phyloP scores from a whole-genome alignment of 1,140 invertebrate genomes.

The Lasaia peninsularis region DNA sequence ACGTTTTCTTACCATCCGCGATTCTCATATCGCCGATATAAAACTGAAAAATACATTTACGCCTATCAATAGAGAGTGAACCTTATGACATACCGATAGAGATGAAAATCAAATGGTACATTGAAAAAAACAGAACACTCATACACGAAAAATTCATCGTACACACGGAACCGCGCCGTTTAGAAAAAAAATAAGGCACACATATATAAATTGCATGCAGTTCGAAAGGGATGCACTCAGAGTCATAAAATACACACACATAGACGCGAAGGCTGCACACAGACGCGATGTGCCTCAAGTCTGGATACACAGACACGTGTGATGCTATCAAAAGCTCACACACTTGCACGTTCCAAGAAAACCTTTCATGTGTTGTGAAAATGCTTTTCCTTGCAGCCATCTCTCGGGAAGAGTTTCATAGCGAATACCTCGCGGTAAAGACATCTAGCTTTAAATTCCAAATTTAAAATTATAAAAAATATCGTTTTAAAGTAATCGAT shows the following conservation, averaged over 20 bases:
- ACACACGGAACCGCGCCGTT: constrained; percentile 57
- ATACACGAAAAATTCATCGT: constrained; percentile 50
- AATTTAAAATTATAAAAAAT: constrained; percentile 39
- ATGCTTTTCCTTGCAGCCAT: constrained; percentile 77
- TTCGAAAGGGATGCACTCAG: constrained; percentile 76
- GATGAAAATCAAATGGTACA: constrained; percentile 27
- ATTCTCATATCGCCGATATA: constrained; percentile 77
- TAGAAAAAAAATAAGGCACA: constrained; percentile 74
- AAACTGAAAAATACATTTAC: constrained; percentile 76
- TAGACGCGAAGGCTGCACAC: constrained; percentile 37
- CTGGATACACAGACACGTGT: constrained; percentile 47
- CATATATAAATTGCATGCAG: constrained; percentile 75
- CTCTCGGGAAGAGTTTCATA: constrained; percentile 76
- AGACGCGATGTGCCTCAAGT: constrained; percentile 30
- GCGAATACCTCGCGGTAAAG: constrained; percentile 77
- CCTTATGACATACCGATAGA: constrained; percentile 22
- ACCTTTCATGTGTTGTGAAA: constrained; percentile 70
- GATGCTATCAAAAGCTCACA: constrained; percentile 38
- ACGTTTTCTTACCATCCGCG: constrained; percentile 75
- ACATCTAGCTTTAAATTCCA: constrained; percentile 64
- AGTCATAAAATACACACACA: constrained; percentile 74
- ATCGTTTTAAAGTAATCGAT: constrained; percentile 42
- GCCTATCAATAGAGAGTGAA: constrained; percentile 31
- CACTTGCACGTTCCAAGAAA: constrained; percentile 56
- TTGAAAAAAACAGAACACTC: constrained; percentile 60